Conservation (phyloP, 2,797 vertebrate genomes). For the Avahi laniger region DNA sequence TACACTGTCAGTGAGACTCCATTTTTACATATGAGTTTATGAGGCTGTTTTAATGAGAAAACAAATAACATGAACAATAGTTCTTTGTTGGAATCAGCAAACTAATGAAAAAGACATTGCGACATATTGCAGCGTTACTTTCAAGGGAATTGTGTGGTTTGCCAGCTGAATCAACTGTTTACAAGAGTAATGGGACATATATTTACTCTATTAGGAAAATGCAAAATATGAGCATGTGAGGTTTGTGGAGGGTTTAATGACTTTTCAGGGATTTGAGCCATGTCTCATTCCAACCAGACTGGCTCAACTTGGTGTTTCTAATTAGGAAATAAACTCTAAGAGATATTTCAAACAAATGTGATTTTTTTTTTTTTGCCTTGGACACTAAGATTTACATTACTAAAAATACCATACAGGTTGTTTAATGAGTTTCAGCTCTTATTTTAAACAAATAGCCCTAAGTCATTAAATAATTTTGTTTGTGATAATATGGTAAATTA, state of each 20-base stretch:
- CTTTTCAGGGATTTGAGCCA: neutral
- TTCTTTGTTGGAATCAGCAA: neutral
- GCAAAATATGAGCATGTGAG: neutral
- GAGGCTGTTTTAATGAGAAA: neutral
- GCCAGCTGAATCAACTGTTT: slow-evolving; percentile 9
- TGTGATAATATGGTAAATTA: neutral
- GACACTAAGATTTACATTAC: neutral
- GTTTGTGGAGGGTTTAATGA: neutral
- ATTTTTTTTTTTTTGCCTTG: neutral
- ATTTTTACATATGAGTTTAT: neutral
- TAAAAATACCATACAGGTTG: neutral
- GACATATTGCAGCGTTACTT: neutral
- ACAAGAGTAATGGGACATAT: neutral
- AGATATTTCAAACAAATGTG: neutral
- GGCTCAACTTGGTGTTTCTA: neutral
- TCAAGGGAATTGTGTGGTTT: neutral
- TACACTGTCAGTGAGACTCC: neutral
- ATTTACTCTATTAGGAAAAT: neutral
- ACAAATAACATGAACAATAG: neutral
- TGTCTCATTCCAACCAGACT: neutral
- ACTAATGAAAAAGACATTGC: neutral
- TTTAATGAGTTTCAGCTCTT: neutral
- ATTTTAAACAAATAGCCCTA: neutral
- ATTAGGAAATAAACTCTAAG: neutral
- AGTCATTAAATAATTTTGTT: neutral